Base-by-base conservation (phyloP, 2,113 vertebrate species). In the Ptychochromis oligacanthus region DNA sequence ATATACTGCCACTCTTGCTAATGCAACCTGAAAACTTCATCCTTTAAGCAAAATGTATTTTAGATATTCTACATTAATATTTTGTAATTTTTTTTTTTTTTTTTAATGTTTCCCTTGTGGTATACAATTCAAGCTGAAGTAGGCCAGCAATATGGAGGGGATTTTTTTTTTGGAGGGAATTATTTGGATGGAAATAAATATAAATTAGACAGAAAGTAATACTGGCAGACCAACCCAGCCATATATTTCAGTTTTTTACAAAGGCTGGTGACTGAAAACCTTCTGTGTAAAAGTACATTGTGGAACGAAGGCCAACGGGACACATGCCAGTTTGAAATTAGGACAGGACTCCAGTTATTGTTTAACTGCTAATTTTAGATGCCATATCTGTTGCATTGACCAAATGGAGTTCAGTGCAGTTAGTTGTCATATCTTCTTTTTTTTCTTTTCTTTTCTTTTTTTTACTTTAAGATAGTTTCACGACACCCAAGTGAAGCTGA, bases 291-390 rank as follows among this genome's bases (percentile, higher is more conserved):
- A 76, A 84, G 72, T 46, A 40, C 72, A 82, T 28, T 65, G 26
- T 70, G 31, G 58, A 78, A 75, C 3, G 12, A 34, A 70, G 79
- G 64, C 82, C 83, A 79, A 60, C 36, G 77, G 80, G 83, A 87
- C 64, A 76, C 52, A 34, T 62, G 65, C 65, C 34, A 70, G 36
- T 80, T 75, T 20, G 24, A 86, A 91, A 89, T 82, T 77, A 72
- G 85, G 78, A 79, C 83, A 88, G 38, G 54, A 57, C 67, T 83
- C 67, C 54, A 61, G n/a, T 82, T 81, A 77, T 88, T 80, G 79
- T 81, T 84, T 59, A 64, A 58, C 22, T 7, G 49, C 46, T 26
- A 14, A 58, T 83, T 83, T 81, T 75, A 83, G 67, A 83, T 40
- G 17, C 26, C 43, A 80, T 15, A 38, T 80, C 18, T 77, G 77